Percentiles rank a stretch among this genome's conserved stretches.
phyloP scores from a whole-genome alignment of 2,113 vertebrate genomes.

The Motacilla alba region DNA sequence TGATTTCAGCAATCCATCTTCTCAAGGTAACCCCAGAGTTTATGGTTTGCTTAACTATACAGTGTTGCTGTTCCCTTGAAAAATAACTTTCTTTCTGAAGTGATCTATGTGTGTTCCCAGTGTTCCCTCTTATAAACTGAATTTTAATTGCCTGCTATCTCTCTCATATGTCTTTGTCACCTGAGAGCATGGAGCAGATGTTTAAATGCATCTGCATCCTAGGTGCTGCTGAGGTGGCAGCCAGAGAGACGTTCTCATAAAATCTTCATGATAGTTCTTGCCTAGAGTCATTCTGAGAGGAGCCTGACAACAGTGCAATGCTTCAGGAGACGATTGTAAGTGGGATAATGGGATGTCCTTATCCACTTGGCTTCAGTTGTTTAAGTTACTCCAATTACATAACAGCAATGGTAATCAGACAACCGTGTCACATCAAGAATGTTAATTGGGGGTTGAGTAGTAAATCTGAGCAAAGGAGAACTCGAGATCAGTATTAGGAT shows the following conservation, averaged over 20 bases:
- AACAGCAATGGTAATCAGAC: not conserved
- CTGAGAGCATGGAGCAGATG: not conserved
- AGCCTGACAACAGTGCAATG: not conserved
- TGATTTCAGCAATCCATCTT: not conserved
- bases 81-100: not conserved
- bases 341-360: not conserved
- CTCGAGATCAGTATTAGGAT: not conserved
- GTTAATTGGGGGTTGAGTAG: not conserved
- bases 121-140: not conserved
- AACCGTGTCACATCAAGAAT: not conserved
- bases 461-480: not conserved
- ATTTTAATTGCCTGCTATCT: not conserved
- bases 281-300: not conserved
- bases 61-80: not conserved
- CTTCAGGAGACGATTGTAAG: not conserved
- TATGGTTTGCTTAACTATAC: constrained; percentile 16
- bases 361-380: not conserved
- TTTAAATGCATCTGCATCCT: not conserved
- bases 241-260: not conserved
- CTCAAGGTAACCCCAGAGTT: not conserved
- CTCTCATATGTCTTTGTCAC: not conserved
- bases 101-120: not conserved
- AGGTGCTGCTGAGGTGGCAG: not conserved
- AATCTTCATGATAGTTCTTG: not conserved
- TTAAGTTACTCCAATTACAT: not conserved